These are phyloP conservation scores for Lepidocolaptes lacrymiger DNA, from an alignment of 2,797 vertebrate species.

Conservation along the genomic window DNA sequence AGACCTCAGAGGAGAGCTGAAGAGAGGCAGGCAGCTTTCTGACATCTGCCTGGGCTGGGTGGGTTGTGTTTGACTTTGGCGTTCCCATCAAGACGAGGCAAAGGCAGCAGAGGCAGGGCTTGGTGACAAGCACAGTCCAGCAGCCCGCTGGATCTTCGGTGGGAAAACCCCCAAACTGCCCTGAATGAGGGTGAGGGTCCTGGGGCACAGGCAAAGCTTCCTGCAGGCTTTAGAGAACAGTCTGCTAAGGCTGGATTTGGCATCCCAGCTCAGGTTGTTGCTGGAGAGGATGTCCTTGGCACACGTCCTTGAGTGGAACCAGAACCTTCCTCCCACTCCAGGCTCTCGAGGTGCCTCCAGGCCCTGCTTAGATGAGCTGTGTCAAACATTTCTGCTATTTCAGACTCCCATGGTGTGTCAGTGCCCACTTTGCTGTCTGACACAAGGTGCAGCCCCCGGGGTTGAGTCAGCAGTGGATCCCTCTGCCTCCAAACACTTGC, in stretches of 20 bases:
- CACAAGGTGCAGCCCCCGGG: not conserved
- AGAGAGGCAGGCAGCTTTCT: slow-evolving; percentile 28
- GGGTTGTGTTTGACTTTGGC: slow-evolving; percentile 41
- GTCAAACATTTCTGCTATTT: not conserved
- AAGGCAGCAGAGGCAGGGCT: not conserved
- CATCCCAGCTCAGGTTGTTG: not conserved
- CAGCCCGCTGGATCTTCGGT: not conserved
- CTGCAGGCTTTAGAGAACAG: not conserved
- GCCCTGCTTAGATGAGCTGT: not conserved
- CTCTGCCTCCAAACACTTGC: not conserved
- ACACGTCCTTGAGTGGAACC: not conserved
- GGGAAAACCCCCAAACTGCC: not conserved
- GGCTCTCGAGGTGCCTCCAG: not conserved
- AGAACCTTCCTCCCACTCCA: not conserved
- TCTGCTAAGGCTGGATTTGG: not conserved
- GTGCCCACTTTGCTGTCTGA: not conserved
- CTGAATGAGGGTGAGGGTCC: not conserved
- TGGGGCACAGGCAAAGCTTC: not conserved
- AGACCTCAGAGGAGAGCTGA: slow-evolving; percentile 28
- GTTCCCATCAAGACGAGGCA: not conserved
- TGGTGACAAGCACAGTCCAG: not conserved
- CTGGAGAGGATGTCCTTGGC: not conserved
- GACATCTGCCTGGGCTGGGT: slow-evolving; percentile 44
- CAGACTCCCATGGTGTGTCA: not conserved
- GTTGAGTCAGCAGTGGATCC: not conserved